phyloP scores from a whole-genome alignment of 2,888 invertebrate species.

The Habrosyne pyritoides region DNA sequence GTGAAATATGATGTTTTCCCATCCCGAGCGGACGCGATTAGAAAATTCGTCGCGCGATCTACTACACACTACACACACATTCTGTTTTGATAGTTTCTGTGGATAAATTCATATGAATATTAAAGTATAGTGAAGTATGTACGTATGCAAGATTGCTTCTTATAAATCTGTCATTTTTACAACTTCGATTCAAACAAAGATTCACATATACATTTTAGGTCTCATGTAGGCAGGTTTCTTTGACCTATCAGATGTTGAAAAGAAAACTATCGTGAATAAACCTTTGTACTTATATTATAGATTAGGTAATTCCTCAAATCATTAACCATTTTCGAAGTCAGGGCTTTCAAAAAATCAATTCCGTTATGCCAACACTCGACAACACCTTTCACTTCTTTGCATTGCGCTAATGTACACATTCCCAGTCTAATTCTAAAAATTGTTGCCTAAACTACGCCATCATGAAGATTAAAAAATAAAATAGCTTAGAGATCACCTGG shows the following conservation, averaged over 20 bases:
- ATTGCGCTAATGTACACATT: slow-evolving; percentile 65
- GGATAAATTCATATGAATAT: slow-evolving; percentile 35
- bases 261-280: no score
- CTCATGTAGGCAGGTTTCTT: no score
- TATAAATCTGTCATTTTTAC: background rate
- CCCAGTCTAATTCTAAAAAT: no score
- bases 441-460: no score
- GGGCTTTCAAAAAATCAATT: no score
- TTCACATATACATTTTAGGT: no score
- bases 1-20: slow-evolving; percentile 83
- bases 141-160: background rate
- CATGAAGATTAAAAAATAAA: no score
- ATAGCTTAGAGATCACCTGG: no score
- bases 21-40: slow-evolving; percentile 79
- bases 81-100: slow-evolving; percentile 55
- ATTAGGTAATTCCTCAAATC: no score
- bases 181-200: background rate
- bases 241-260: no score
- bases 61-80: slow-evolving; percentile 22
- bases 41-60: slow-evolving; percentile 73
- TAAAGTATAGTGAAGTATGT: background rate
- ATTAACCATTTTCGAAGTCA: no score
- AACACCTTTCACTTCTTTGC: slow-evolving; percentile 53
- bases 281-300: no score
- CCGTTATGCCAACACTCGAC: slow-evolving; percentile 19